A percentile compares a stretch with the other conserved stretches of the same genome.
Conservation (phyloP, 2,888 invertebrate species). For the Axea sp. region DNA sequence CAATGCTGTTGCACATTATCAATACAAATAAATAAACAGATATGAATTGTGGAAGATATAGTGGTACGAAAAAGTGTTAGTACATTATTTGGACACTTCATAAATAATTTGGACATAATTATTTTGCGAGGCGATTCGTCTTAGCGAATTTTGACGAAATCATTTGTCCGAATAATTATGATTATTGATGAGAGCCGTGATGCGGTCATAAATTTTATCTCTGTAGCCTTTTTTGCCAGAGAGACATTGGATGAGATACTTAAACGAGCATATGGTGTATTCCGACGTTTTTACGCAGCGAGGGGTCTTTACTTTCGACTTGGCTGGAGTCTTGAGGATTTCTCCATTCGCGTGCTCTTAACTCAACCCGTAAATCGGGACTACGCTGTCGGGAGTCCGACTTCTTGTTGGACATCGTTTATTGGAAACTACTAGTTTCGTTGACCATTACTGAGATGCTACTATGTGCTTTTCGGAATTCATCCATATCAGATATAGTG, state of each 20-base stretch:
- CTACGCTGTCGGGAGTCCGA: constrained; percentile 51
- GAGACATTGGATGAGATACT: constrained; percentile 59
- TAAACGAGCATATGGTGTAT: constrained; percentile 62
- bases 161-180: constrained; percentile 62
- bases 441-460: constrained; percentile 35
- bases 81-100: constrained; percentile 42
- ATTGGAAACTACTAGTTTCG: constrained; percentile 57
- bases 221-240: constrained; percentile 35
- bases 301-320: constrained; percentile 61
- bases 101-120: constrained; percentile 56
- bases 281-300: constrained; percentile 62
- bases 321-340: constrained; percentile 50
- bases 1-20: no score
- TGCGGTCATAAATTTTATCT: constrained; percentile 53
- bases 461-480: no score
- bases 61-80: no score
- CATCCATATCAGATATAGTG: no score
- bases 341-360: constrained; percentile 52
- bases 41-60: no score
- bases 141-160: constrained; percentile 59
- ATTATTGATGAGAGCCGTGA: constrained; percentile 57
- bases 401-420: constrained; percentile 58
- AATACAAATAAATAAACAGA: no score
- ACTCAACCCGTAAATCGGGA: constrained; percentile 44
- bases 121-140: constrained; percentile 42